Evolutionary conservation across 2,888 invertebrate genomes (phyloP).

Genomic region (Eupithecia insigniata): DNA sequence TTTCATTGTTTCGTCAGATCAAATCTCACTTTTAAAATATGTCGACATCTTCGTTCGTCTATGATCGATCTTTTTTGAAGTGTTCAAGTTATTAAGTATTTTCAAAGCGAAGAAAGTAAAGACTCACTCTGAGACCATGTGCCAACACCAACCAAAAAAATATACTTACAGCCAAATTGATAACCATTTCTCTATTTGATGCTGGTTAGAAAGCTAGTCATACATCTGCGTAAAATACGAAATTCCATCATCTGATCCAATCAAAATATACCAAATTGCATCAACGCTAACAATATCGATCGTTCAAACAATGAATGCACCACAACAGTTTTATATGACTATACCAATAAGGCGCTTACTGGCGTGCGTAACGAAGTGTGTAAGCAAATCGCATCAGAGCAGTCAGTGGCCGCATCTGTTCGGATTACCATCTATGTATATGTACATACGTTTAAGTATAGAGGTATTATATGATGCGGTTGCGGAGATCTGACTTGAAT

Average conservation of each 20-base stretch:
- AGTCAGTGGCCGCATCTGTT: slow-evolving; percentile 69
- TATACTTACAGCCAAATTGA: no score
- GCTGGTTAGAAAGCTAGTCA: background rate
- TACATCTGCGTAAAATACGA: background rate
- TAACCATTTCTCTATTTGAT: no score
- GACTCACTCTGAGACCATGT: no score
- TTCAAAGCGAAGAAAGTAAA: no score
- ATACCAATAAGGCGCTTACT: slow-evolving; percentile 63
- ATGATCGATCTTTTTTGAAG: no score
- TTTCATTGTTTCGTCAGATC: no score
- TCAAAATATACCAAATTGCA: slow-evolving; percentile 6
- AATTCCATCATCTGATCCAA: background rate
- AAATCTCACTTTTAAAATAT: no score
- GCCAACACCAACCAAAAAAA: no score
- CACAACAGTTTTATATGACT: slow-evolving; percentile 43
- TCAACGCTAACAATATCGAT: slow-evolving; percentile 10
- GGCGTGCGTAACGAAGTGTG: slow-evolving; percentile 73
- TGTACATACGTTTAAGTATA: background rate
- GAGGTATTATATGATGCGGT: background rate
- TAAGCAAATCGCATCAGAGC: slow-evolving; percentile 70
- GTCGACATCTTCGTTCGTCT: no score
- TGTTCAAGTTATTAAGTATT: no score
- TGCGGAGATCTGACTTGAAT: background rate
- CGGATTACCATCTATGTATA: slow-evolving; percentile 55
- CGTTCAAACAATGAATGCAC: slow-evolving; percentile 34